Evolutionary conservation across 2,113 vertebrate species (phyloP).

Genomic region (Catharus bicknelli): DNA sequence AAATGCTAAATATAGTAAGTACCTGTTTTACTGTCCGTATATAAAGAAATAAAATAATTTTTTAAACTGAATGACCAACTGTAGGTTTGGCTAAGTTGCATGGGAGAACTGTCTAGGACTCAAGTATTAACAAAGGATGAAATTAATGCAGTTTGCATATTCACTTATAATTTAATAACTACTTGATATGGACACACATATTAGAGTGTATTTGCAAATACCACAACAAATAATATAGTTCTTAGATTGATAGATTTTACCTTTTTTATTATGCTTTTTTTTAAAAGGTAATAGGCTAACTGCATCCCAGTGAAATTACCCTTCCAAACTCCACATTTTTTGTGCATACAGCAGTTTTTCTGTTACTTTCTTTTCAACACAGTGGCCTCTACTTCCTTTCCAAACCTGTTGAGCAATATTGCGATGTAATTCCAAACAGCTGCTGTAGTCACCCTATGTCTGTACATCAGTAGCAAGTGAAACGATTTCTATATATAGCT

Average conservation of each 20-base stretch:
- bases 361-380: neutral
- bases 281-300: neutral
- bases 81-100: neutral
- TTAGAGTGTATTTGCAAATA: neutral
- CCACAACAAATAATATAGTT: neutral
- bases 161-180: neutral
- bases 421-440: conserved; percentile 22
- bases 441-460: conserved; percentile 40
- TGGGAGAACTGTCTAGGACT: neutral
- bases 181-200: neutral
- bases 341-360: neutral
- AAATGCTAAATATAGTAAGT: neutral
- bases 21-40: neutral
- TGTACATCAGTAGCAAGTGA: conserved; percentile 47
- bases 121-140: neutral
- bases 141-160: neutral
- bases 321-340: neutral
- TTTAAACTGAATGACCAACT: neutral
- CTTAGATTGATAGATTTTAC: neutral
- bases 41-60: neutral
- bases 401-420: neutral
- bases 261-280: neutral
- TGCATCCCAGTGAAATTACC: neutral
- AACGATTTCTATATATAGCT: conserved; percentile 66
- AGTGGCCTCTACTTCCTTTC: conserved; percentile 8